Evolutionary conservation across 2,888 invertebrate genomes (phyloP).

Genomic region (Orthonevra nobilis): DNA sequence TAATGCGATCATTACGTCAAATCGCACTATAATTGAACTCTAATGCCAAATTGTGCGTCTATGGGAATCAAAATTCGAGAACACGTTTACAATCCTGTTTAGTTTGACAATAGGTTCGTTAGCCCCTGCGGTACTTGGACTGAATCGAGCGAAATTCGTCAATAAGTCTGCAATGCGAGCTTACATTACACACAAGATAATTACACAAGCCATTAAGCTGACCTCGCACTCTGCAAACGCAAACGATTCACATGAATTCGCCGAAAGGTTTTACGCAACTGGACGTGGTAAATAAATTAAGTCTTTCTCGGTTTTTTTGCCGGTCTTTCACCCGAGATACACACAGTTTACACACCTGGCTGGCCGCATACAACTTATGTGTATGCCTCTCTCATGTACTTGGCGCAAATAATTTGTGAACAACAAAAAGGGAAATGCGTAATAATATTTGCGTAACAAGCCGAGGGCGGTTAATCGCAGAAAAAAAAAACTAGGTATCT

Average conservation of each 20-base stretch:
- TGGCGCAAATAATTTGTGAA: too few species aligned
- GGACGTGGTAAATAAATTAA: neutral
- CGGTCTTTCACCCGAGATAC: neutral
- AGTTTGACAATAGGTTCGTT: slow-evolving; percentile 20
- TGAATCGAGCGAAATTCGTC: neutral
- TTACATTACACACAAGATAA: slow-evolving; percentile 23
- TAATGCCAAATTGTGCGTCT: slow-evolving; percentile 18
- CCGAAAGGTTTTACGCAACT: neutral
- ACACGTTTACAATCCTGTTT: neutral
- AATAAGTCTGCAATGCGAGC: slow-evolving; percentile 1
- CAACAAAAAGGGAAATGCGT: too few species aligned
- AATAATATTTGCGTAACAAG: too few species aligned
- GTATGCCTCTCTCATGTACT: too few species aligned
- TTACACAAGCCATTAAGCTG: slow-evolving; percentile 22
- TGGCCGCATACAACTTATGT: too few species aligned
- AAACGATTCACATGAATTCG: neutral
- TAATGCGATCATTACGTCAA: slow-evolving; percentile 42
- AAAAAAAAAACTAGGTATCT: too few species aligned
- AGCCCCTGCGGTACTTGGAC: neutral
- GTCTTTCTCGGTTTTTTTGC: too few species aligned
- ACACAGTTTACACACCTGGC: neutral
- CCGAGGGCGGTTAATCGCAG: too few species aligned
- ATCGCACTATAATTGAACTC: slow-evolving; percentile 30
- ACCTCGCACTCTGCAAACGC: slow-evolving; percentile 6
- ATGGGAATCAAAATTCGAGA: neutral